phyloP scores from a whole-genome alignment of 2,888 invertebrate genomes.

The Melinopterus prodromus region DNA sequence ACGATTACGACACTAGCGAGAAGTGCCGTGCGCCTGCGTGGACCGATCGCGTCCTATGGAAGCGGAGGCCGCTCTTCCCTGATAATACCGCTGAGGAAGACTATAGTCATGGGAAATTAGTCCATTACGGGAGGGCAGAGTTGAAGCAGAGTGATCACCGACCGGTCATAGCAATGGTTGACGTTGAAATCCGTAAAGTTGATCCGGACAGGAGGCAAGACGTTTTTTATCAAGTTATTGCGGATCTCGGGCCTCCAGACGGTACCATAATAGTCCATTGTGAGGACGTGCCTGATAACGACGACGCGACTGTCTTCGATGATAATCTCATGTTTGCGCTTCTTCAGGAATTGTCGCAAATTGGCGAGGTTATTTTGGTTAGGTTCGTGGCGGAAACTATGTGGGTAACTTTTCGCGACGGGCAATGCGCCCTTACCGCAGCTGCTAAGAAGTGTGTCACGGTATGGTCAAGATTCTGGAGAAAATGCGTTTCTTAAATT shows the following conservation, averaged over 20 bases:
- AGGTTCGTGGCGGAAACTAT: conserved; percentile 89
- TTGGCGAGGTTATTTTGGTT: conserved; percentile 90
- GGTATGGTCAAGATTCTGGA: conserved; percentile 50
- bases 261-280: conserved; percentile 84
- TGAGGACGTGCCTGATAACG: conserved; percentile 56
- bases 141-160: conserved; percentile 97
- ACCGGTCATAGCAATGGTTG: conserved; percentile 92
- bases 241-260: conserved; percentile 93
- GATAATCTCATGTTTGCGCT: conserved; percentile 82
- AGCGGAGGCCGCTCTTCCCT: conserved; percentile 76
- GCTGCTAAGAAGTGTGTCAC: conserved; percentile 54
- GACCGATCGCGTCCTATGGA: conserved; percentile 98
- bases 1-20: conserved; percentile 99
- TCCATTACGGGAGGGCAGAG: conserved; percentile 93
- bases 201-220: conserved; percentile 78
- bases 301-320: conserved; percentile 73
- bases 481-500: neutral
- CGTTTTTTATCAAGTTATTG: conserved; percentile 82
- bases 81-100: conserved; percentile 72
- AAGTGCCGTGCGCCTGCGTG: conserved; percentile 97
- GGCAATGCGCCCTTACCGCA: conserved; percentile 85
- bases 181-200: conserved; percentile 85
- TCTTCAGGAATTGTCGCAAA: conserved; percentile 81
- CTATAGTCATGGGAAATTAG: conserved; percentile 76
- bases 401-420: conserved; percentile 92